A percentile compares a stretch with the other conserved stretches of the same genome.
Conservation (phyloP, 2,113 vertebrate genomes). For the Lagopus leucura region DNA sequence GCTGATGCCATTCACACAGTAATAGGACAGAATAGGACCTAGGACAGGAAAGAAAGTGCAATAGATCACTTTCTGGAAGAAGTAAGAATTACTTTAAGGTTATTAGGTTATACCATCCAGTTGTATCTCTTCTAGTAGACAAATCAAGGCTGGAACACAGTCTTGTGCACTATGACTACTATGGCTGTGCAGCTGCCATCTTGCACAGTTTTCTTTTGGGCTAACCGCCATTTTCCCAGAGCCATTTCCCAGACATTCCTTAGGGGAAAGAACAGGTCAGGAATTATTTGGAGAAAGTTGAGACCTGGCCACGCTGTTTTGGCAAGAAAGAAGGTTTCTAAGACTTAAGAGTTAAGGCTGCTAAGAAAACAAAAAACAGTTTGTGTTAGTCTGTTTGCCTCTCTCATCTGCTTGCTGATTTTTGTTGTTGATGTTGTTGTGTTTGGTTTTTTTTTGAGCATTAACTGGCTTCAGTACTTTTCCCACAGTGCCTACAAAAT, state of each 20-base stretch:
- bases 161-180: neutral
- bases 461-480: neutral
- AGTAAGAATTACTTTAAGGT: neutral
- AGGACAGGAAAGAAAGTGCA: neutral
- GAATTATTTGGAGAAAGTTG: neutral
- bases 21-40: neutral
- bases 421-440: neutral
- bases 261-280: neutral
- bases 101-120: neutral
- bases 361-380: neutral
- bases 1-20: neutral
- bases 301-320: rapidly evolving
- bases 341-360: neutral
- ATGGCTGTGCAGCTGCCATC: neutral
- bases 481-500: neutral
- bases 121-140: neutral
- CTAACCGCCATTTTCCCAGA: neutral
- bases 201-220: neutral
- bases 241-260: rapidly evolving
- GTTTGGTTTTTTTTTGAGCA: neutral
- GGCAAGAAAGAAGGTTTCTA: neutral
- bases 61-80: neutral
- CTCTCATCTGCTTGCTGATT: neutral
- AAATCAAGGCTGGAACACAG: neutral
- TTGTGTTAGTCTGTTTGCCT: neutral